Base-by-base conservation (phyloP, 1,140 invertebrate genomes). In the Drosophila melanogaster region DNA sequence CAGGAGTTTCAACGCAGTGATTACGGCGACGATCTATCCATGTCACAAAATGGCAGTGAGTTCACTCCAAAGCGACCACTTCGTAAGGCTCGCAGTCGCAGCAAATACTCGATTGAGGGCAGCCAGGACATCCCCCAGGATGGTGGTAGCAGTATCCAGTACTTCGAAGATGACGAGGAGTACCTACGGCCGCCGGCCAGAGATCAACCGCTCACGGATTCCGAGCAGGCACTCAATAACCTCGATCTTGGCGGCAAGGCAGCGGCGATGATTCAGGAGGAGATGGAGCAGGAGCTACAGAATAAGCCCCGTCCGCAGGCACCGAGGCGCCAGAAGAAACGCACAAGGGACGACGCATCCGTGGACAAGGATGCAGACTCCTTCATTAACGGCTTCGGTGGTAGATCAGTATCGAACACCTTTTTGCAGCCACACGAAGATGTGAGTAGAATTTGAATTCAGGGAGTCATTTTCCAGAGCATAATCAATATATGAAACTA, bases 361-460 rank as follows among this genome's bases (percentile, higher is more conserved):
- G 72, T 89, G 1, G 93, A 93, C 60, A 93, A 92, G 62, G 93
- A 93, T 64, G 93, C 93, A 4, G 93, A 93, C 59, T 93, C 93
- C 11, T 93, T 93, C 56, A 79, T 92, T 19, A 93, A 92, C 53
- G 92, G 92, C 60, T 92, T 92, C 72, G 79, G 90, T 90, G 86
- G 81, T 70, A 77, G 91, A 81, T 92, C 87, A 85, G 81, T 91
- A 77, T 90, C 91, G 79, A 91, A 92, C 73, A 91, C 72, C 66
- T 92, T 80, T 91, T 92, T 92, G 91, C 83, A 91, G 70, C 79
- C 86, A 83, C 77, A 90, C 56, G 90, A 92, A 87, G 91, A 91
- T 91, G 90, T 92, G 37, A 89, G 86, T 90, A 54, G 0, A 51
- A 24, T 4, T 22, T 7, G 15, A 15, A 14, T 33, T 12, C 8